These are phyloP conservation scores for Agrypnia vestita DNA, from an alignment of 1,140 invertebrate genomes.

Conservation along the genomic window DNA sequence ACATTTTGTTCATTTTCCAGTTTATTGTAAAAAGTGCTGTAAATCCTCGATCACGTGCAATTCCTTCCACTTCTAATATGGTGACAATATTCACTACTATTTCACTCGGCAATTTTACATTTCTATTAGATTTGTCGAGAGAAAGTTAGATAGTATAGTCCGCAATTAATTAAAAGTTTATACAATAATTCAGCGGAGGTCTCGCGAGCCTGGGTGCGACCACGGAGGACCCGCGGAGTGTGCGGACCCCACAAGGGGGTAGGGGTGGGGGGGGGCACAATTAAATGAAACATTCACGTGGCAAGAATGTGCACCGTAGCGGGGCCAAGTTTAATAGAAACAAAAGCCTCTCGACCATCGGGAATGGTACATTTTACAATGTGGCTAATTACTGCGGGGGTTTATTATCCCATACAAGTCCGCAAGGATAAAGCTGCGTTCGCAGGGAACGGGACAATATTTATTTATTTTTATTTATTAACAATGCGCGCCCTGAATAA, in stretches of 20 bases:
- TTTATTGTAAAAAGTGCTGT: too few species aligned
- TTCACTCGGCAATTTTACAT: too few species aligned
- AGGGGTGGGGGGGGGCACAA: not conserved
- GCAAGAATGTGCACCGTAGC: conserved; percentile 12
- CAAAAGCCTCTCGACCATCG: conserved; percentile 17
- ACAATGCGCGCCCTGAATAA: too few species aligned
- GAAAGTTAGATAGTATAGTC: too few species aligned
- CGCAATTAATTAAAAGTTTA: conserved; percentile 16
- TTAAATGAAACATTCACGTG: conserved; percentile 30
- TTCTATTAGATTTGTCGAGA: too few species aligned
- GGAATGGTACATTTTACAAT: not conserved
- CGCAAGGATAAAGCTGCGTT: too few species aligned
- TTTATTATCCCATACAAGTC: conserved; percentile 5
- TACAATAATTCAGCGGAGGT: not conserved
- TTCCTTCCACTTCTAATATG: too few species aligned
- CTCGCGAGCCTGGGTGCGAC: conserved; percentile 5
- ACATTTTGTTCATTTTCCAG: too few species aligned
- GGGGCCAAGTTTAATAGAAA: conserved; percentile 10
- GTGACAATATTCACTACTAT: too few species aligned
- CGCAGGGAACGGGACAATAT: too few species aligned
- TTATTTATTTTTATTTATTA: too few species aligned
- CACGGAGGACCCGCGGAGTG: not conserved
- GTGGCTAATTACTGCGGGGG: conserved; percentile 38
- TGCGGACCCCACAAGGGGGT: not conserved
- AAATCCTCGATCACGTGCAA: too few species aligned